phyloP scores from a whole-genome alignment of 37 sponge, comb jelly and placozoan species.

The Aplysina aerophoba region DNA sequence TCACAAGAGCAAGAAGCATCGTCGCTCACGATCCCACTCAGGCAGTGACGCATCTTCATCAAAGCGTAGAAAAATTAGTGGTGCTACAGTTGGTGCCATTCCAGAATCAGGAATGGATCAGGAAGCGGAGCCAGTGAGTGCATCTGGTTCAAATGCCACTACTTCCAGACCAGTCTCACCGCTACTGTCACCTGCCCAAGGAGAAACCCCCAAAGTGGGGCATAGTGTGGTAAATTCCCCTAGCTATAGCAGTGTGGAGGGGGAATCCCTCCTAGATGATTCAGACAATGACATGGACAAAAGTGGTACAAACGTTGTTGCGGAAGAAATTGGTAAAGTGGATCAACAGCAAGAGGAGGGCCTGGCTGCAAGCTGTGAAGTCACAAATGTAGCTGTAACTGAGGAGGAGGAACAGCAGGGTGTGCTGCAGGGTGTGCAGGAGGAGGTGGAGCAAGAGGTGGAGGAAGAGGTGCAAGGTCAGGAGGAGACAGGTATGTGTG shows the following conservation, averaged over 20 bases:
- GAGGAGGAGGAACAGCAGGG: background rate
- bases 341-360: background rate
- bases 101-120: constrained; percentile 8
- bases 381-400: background rate
- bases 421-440: background rate
- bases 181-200: too few relatives aligned
- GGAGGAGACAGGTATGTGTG: background rate
- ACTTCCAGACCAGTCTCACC: too few relatives aligned
- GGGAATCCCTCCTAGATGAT: too few relatives aligned
- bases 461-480: background rate
- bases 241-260: too few relatives aligned
- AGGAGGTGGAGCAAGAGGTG: background rate
- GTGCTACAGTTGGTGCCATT: background rate
- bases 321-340: background rate
- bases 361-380: background rate
- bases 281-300: too few relatives aligned
- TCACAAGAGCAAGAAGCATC: constrained; percentile 31
- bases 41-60: background rate
- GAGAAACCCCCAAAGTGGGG: too few relatives aligned
- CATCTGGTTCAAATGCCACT: background rate
- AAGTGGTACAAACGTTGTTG: background rate
- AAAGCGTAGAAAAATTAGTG: background rate
- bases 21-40: background rate
- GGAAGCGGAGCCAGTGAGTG: constrained; percentile 3
- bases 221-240: too few relatives aligned